phyloP scores from a whole-genome alignment of 1,140 invertebrate genomes.

The Centruroides vittatus region DNA sequence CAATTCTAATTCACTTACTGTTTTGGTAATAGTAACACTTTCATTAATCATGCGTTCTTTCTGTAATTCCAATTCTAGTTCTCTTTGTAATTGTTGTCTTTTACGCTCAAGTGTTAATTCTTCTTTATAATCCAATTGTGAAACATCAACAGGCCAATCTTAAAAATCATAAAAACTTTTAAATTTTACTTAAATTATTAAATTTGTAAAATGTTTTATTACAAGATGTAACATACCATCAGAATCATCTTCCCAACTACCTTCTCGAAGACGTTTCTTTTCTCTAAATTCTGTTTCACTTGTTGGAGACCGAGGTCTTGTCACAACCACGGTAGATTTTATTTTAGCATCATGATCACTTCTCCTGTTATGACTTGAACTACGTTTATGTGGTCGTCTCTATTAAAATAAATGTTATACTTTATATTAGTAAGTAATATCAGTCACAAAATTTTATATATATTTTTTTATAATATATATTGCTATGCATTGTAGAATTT shows the following conservation, averaged over 20 bases:
- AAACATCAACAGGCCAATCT: conserved; percentile 16
- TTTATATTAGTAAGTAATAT: too few species aligned
- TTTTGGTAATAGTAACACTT: conserved; percentile 14
- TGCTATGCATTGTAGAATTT: too few species aligned
- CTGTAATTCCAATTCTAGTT: conserved; percentile 17
- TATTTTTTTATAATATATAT: too few species aligned
- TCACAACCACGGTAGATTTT: conserved; percentile 19
- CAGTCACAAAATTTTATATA: too few species aligned
- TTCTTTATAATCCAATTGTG: conserved; percentile 18
- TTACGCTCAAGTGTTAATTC: conserved; percentile 17
- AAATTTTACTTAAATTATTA: background rate
- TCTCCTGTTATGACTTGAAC: conserved; percentile 12
- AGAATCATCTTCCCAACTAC: conserved; percentile 12
- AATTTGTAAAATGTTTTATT: background rate
- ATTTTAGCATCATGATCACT: conserved; percentile 17
- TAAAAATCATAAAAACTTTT: background rate
- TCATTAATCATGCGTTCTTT: conserved; percentile 15
- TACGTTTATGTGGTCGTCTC: conserved; percentile 4
- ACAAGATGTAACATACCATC: background rate
- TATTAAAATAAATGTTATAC: background rate
- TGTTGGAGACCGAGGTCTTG: conserved; percentile 5
- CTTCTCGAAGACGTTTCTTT: conserved; percentile 4
- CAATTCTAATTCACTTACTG: conserved; percentile 4
- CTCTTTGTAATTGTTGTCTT: conserved; percentile 17
- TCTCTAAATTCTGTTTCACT: background rate